Conservation (phyloP, 2,888 invertebrate species). For the Eurytoma californica region DNA sequence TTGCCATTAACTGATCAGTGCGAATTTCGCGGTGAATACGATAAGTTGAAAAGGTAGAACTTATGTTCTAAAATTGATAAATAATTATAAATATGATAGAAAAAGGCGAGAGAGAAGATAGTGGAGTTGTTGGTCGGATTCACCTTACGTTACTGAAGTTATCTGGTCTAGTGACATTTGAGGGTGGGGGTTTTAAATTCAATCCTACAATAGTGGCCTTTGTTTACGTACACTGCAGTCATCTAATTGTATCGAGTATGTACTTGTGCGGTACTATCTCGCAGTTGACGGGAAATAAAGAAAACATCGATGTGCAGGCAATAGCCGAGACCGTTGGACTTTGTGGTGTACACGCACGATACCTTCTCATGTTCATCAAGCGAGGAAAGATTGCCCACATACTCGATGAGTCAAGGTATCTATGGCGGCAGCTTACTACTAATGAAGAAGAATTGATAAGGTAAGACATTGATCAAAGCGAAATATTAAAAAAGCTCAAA, state of each 20-base stretch:
- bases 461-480: not conserved
- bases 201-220: not conserved
- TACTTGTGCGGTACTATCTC: not conserved
- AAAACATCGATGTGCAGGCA: not conserved
- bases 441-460: not conserved
- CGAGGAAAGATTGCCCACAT: not conserved
- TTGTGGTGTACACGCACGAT: not conserved
- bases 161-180: not conserved
- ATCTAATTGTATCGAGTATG: not conserved
- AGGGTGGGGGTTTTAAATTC: not conserved
- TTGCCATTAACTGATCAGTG: no score
- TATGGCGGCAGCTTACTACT: not conserved
- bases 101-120: no score
- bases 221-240: not conserved
- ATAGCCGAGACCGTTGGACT: constrained; percentile 3
- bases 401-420: not conserved
- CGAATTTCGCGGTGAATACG: no score
- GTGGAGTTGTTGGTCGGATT: not conserved
- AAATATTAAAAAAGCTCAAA: no score
- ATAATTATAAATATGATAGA: no score
- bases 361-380: not conserved
- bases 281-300: not conserved
- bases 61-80: no score
- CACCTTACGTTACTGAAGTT: not conserved
- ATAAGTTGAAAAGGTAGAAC: no score